These are phyloP conservation scores for Lordiphosa collinella DNA, from an alignment of 1,140 invertebrate genomes.

Conservation along the genomic window DNA sequence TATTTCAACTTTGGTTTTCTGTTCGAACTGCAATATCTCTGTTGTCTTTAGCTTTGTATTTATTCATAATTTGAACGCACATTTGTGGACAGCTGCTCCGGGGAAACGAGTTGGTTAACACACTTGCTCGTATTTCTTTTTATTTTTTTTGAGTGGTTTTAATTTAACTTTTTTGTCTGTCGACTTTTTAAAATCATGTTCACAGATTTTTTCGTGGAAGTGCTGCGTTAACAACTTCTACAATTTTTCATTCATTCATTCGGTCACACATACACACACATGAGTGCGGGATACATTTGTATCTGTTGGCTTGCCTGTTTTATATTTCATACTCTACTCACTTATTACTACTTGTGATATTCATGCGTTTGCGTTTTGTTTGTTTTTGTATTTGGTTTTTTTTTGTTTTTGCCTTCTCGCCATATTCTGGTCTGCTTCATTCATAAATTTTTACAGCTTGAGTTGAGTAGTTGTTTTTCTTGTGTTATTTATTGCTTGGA, in stretches of 20 bases:
- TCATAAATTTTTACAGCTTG: constrained; percentile 59
- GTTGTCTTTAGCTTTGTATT: constrained; percentile 34
- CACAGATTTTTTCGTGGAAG: constrained; percentile 54
- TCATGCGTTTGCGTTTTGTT: constrained; percentile 35
- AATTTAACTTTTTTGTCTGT: constrained; percentile 48
- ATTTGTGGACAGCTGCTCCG: constrained; percentile 67
- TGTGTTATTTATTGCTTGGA: constrained; percentile 31
- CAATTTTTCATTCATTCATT: constrained; percentile 75
- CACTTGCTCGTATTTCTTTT: constrained; percentile 60
- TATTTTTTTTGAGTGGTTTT: constrained; percentile 20
- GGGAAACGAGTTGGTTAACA: constrained; percentile 35
- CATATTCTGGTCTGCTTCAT: constrained; percentile 56
- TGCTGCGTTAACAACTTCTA: constrained; percentile 75
- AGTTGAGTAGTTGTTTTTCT: constrained; percentile 37
- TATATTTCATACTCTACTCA: constrained; percentile 29
- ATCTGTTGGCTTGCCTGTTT: constrained; percentile 6
- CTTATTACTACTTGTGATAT: constrained; percentile 36
- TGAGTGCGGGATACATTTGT: constrained; percentile 1
- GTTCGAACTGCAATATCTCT: constrained; percentile 24
- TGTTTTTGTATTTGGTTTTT: constrained; percentile 22
- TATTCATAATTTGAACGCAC: constrained; percentile 69
- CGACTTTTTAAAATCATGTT: constrained; percentile 11
- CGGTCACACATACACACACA: constrained; percentile 17
- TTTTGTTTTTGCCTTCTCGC: constrained; percentile 27
- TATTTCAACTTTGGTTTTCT: constrained; percentile 22